Conservation (phyloP, 2,113 vertebrate species). For the Ageneiosus marmoratus region DNA sequence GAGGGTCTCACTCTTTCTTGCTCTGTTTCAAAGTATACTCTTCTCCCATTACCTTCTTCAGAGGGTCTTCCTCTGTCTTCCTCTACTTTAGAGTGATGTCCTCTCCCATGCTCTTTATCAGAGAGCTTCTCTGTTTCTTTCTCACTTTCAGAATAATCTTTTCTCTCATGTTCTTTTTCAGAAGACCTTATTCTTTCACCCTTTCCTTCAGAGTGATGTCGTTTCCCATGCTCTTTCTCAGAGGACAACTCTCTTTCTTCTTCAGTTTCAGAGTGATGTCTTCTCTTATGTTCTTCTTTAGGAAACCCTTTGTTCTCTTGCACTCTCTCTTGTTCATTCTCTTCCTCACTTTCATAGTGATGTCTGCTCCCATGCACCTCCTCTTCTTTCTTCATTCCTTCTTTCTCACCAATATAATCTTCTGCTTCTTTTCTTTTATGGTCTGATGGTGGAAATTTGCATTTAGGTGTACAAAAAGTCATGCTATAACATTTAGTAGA, state of each 20-base stretch:
- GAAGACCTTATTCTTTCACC: background rate
- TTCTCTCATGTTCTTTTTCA: background rate
- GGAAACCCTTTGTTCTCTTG: background rate
- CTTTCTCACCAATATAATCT: background rate
- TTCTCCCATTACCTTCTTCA: background rate
- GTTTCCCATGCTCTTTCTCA: constrained; percentile 5
- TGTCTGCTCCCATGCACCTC: background rate
- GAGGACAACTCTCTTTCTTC: background rate
- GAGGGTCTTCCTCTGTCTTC: background rate
- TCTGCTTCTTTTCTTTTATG: background rate
- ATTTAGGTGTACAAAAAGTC: background rate
- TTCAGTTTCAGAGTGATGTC: background rate
- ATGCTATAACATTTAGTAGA: background rate
- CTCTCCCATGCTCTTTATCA: background rate
- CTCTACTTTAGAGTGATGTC: background rate
- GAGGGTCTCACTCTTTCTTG: background rate
- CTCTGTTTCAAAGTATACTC: background rate
- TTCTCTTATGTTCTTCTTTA: background rate
- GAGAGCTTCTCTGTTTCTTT: background rate
- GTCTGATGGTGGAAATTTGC: constrained; percentile 2
- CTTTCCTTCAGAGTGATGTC: background rate
- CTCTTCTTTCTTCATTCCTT: background rate
- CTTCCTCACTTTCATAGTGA: background rate
- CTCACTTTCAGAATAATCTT: background rate
- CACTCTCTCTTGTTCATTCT: background rate